These are phyloP conservation scores for Eurystomus glaucurus DNA, from an alignment of 2,797 vertebrate genomes.

Conservation along the genomic window DNA sequence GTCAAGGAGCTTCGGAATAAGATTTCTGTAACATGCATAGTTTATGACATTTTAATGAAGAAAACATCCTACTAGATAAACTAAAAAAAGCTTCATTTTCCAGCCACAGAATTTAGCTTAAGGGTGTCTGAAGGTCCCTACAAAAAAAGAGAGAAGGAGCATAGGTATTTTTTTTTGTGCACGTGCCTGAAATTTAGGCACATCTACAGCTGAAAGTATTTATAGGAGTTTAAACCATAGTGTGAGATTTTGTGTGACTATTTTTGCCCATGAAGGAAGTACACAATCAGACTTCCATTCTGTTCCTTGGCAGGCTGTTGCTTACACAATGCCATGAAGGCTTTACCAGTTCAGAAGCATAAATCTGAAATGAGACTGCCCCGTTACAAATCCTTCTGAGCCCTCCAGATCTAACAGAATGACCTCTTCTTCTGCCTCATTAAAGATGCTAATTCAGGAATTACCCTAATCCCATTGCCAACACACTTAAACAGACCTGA, in stretches of 20 bases:
- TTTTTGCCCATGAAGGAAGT: not conserved
- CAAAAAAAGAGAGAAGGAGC: not conserved
- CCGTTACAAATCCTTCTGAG: not conserved
- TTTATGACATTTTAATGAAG: not conserved
- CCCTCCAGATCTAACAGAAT: not conserved
- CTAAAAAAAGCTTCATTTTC: not conserved
- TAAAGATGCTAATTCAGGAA: not conserved
- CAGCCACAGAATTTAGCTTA: not conserved
- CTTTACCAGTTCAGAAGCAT: not conserved
- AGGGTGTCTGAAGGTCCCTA: not conserved
- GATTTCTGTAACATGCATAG: not conserved
- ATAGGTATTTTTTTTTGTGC: not conserved
- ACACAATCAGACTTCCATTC: not conserved
- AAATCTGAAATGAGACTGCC: not conserved
- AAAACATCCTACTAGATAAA: not conserved
- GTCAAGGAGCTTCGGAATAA: not conserved
- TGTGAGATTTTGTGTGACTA: not conserved
- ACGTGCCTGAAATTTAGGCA: not conserved
- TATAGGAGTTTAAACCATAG: not conserved
- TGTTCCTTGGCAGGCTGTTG: not conserved
- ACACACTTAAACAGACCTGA: not conserved
- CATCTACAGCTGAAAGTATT: not conserved
- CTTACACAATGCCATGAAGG: not conserved
- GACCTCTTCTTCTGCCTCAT: not conserved
- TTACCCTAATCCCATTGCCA: not conserved